Evolutionary conservation across 2,797 vertebrate species (phyloP), one percentile per base, ranked within the genome.

Genomic region (Diceros bicornis): DNA sequence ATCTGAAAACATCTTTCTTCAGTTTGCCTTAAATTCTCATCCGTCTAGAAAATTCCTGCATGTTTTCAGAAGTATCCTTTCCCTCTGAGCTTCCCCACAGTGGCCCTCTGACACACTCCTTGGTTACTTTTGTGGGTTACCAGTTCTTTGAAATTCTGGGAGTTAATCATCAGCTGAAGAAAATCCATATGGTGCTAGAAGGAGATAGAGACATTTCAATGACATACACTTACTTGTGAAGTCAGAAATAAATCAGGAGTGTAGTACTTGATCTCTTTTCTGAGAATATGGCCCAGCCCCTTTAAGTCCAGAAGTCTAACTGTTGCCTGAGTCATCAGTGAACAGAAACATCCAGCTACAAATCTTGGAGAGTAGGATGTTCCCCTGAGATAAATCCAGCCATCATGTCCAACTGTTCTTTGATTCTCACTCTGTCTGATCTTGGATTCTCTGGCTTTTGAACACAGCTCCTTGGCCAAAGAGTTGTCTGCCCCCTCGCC

Each of bases 101-200:
- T 32, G 71, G 11, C 52, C 17, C 68, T 18, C 2, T 14, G 32
- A 52, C 50, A n/a, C 55, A n/a, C 8, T 16, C 64, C 20, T 25
- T 44, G 17, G 18, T 89, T 96, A 97, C 96, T 96, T 97, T 97
- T 94, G 71, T 94, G 72, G n/a, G 92, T 77, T 0, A 47, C 91
- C 1, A 14, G 77, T 55, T 92, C 66, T 55, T 91, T 71, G 13
- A 29, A 86, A 61, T 71, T 95, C 72, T 98, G 96, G n/a, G 96
- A 97, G 62, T 98, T 96, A 50, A 98, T 89, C 97, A 98, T 97
- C 61, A 97, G 59, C 79, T 98, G 97, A 93, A 98, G 97, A 7
- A 98, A 78, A 85, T 97, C 98, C n/a, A 97, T 88, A 47, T 47
- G 82, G 13, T 89, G 41, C 97, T 98, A 41, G 41, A 91, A 94